phyloP scores from a whole-genome alignment of 2,888 invertebrate species.

The Eubasilissa splendida region DNA sequence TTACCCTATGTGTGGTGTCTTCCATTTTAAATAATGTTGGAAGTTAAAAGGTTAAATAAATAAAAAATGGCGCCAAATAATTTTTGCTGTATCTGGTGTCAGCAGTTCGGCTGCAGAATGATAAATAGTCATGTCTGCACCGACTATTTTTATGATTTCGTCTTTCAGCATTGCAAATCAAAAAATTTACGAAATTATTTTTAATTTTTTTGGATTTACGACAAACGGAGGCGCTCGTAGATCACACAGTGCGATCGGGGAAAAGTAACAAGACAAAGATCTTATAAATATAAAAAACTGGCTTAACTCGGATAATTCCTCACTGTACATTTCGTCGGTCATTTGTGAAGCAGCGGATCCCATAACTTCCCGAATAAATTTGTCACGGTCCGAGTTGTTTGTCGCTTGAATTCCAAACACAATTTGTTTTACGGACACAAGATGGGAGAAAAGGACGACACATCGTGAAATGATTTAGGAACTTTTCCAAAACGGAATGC shows the following conservation, averaged over 20 bases:
- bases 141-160: too few relatives aligned
- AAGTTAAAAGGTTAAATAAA: too few relatives aligned
- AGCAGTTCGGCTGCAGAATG: too few relatives aligned
- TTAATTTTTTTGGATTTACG: too few relatives aligned
- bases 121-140: too few relatives aligned
- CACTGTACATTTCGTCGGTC: not conserved
- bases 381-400: slow-evolving; percentile 52
- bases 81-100: too few relatives aligned
- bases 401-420: slow-evolving; percentile 49
- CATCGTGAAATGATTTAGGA: slow-evolving; percentile 44
- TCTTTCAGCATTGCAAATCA: too few relatives aligned
- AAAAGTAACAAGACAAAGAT: not conserved
- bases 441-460: slow-evolving; percentile 32
- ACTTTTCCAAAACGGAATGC: slow-evolving; percentile 41
- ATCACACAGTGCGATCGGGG: not conserved
- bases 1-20: too few relatives aligned
- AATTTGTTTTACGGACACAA: slow-evolving; percentile 46
- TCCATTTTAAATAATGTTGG: too few relatives aligned
- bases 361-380: slow-evolving; percentile 54
- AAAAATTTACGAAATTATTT: too few relatives aligned
- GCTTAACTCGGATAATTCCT: not conserved
- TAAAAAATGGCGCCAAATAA: too few relatives aligned
- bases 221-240: too few relatives aligned
- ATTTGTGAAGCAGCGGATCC: slow-evolving; percentile 35
- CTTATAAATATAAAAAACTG: not conserved